A percentile compares a stretch with the other conserved stretches of the same genome.
Conservation (phyloP, 2,113 vertebrate species). For the Ammodytes dubius region DNA sequence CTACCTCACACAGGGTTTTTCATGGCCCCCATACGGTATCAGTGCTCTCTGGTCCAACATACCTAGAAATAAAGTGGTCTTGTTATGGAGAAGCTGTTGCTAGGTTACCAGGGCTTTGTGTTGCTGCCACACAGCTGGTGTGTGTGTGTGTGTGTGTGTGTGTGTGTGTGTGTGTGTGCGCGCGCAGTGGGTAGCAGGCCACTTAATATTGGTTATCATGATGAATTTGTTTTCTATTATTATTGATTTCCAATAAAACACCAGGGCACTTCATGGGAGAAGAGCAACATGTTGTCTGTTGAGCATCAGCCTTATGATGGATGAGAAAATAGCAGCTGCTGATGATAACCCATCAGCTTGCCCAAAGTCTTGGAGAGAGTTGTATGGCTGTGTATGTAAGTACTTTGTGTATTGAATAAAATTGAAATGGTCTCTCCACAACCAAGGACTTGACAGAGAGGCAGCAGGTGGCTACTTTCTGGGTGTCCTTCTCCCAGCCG, state of each 20-base stretch:
- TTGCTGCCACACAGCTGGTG: constrained; percentile 78
- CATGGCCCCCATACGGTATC: constrained; percentile 59
- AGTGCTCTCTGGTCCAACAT: constrained; percentile 65
- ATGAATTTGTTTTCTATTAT: constrained; percentile 66
- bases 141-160: constrained; percentile 60
- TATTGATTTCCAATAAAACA: constrained; percentile 71
- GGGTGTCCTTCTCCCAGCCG: constrained; percentile 52
- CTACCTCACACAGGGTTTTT: constrained; percentile 48
- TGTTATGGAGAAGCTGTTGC: constrained; percentile 83
- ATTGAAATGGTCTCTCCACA: constrained; percentile 26
- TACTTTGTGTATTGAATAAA: constrained; percentile 57
- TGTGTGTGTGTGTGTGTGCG: constrained; percentile 52
- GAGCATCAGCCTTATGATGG: constrained; percentile 52
- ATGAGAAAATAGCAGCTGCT: constrained; percentile 53
- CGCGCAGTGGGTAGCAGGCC: constrained; percentile 55
- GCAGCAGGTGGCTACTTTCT: constrained; percentile 65
- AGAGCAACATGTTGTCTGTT: constrained; percentile 15
- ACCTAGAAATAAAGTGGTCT: constrained; percentile 81
- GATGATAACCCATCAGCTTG: constrained; percentile 60
- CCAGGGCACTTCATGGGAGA: constrained; percentile 30
- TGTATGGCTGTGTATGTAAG: constrained; percentile 27
- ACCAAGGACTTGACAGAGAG: constrained; percentile 27
- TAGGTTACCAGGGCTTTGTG: constrained; percentile 81
- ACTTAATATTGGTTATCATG: constrained; percentile 79
- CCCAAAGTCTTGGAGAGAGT: constrained; percentile 37